phyloP scores from a whole-genome alignment of 1,140 invertebrate genomes.

The Solen grandis region DNA sequence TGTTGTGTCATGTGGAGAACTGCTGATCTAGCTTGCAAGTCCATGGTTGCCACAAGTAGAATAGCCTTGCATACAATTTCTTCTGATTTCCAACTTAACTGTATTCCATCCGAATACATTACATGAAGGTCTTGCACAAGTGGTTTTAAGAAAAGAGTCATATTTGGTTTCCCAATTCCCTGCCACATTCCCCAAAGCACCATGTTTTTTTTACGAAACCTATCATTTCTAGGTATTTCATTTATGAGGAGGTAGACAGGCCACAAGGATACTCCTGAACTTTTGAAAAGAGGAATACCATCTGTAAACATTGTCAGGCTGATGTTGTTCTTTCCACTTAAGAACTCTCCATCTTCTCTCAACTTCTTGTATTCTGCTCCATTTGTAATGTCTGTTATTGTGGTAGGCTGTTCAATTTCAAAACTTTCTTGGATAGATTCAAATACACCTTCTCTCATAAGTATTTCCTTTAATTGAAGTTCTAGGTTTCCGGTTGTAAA shows the following conservation, averaged over 20 bases:
- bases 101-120: neutral
- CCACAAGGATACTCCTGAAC: slow-evolving; percentile 36
- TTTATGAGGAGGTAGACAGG: slow-evolving; percentile 46
- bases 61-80: slow-evolving; percentile 5
- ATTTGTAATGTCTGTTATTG: neutral
- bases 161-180: slow-evolving; percentile 37
- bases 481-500: neutral
- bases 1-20: slow-evolving; percentile 1
- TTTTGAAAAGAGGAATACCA: neutral
- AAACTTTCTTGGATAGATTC: neutral
- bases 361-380: slow-evolving; percentile 20
- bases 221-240: slow-evolving; percentile 35
- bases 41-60: slow-evolving; percentile 14
- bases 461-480: no score
- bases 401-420: neutral
- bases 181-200: slow-evolving; percentile 47
- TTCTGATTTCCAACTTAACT: neutral
- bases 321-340: no score
- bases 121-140: slow-evolving; percentile 19
- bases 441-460: neutral
- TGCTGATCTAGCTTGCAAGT: slow-evolving; percentile 15
- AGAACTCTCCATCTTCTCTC: neutral
- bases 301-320: no score
- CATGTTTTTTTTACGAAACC: slow-evolving; percentile 42
- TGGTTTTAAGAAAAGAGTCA: slow-evolving; percentile 40